These are phyloP conservation scores for Dryoscopus gambensis DNA, from an alignment of 2,113 vertebrate species.

Conservation along the genomic window DNA sequence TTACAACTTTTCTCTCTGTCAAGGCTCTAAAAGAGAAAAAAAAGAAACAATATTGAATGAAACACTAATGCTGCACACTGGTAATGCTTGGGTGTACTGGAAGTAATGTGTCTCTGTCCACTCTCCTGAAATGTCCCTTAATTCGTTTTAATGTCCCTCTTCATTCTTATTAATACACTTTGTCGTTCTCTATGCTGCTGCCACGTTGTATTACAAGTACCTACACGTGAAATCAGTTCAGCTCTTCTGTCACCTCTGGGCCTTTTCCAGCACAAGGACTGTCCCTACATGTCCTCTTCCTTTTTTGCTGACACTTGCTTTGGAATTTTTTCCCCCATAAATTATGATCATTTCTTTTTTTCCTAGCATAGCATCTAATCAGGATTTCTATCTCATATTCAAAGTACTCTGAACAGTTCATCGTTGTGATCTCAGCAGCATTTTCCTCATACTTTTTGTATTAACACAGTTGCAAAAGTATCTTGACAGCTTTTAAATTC, in stretches of 20 bases:
- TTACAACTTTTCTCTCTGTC: background rate
- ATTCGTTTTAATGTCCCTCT: background rate
- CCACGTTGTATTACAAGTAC: background rate
- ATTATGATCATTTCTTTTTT: background rate
- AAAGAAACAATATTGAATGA: background rate
- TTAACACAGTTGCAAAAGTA: background rate
- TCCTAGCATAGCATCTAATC: background rate
- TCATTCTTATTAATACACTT: background rate
- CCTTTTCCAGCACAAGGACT: background rate
- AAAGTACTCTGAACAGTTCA: background rate
- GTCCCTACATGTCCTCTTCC: rapidly evolving
- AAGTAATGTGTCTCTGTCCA: background rate
- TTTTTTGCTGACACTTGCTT: background rate
- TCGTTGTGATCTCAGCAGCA: background rate
- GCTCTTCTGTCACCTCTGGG: background rate
- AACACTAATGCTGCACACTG: background rate
- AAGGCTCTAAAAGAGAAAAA: background rate
- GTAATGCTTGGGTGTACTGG: background rate
- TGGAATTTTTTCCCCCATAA: background rate
- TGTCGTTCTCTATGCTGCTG: background rate
- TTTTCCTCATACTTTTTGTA: background rate
- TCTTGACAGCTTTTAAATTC: background rate
- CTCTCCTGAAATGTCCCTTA: background rate
- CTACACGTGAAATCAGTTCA: rapidly evolving
- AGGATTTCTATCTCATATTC: background rate